These are phyloP conservation scores for Coleophora deauratella DNA, from an alignment of 2,888 invertebrate species.

Conservation along the genomic window DNA sequence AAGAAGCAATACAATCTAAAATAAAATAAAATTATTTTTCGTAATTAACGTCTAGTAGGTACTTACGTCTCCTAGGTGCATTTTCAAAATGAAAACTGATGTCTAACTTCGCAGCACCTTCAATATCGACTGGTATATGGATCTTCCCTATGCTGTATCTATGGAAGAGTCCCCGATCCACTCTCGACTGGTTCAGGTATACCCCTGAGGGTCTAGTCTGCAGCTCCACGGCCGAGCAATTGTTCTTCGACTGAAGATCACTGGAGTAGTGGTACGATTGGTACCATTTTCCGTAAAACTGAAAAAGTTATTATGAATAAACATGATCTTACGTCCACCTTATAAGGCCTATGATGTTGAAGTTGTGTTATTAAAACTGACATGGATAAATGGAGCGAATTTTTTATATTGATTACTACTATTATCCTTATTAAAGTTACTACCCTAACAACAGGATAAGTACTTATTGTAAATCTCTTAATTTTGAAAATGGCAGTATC, in stretches of 20 bases:
- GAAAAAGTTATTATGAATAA: neutral
- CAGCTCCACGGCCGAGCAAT: constrained; percentile 46
- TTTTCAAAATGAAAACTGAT: constrained; percentile 38
- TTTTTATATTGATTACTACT: too few relatives aligned
- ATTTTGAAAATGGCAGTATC: too few relatives aligned
- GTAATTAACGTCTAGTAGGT: neutral
- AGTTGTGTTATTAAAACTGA: too few relatives aligned
- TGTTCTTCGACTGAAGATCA: constrained; percentile 40
- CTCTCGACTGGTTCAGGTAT: constrained; percentile 47
- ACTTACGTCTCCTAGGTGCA: constrained; percentile 52
- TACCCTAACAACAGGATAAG: too few relatives aligned
- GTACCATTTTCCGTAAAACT: constrained; percentile 58
- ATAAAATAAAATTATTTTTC: too few relatives aligned
- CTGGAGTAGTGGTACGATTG: constrained; percentile 52
- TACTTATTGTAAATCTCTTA: too few relatives aligned
- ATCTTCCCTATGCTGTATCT: constrained; percentile 42
- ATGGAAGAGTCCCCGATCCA: constrained; percentile 49
- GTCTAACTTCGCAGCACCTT: constrained; percentile 35
- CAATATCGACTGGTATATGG: constrained; percentile 24
- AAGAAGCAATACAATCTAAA: too few relatives aligned
- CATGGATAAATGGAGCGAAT: too few relatives aligned
- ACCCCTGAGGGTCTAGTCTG: constrained; percentile 34
- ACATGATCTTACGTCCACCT: too few relatives aligned
- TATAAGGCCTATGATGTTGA: too few relatives aligned
- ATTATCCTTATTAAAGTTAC: too few relatives aligned